These are phyloP conservation scores for Esox niger DNA, from an alignment of 2,113 vertebrate species.

Conservation along the genomic window DNA sequence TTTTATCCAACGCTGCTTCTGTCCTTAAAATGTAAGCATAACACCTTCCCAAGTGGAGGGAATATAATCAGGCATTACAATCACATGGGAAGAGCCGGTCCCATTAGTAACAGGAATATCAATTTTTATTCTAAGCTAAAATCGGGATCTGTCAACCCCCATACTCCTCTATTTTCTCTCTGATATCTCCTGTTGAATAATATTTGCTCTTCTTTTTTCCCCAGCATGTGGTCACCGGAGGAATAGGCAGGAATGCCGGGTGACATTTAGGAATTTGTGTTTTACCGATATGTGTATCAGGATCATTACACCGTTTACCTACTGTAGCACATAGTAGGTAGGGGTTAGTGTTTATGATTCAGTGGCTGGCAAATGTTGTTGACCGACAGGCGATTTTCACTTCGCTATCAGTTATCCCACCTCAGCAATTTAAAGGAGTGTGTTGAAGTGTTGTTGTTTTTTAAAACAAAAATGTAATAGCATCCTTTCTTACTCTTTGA, in stretches of 20 bases:
- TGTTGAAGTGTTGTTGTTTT: neutral
- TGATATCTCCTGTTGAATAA: neutral
- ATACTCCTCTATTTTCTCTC: neutral
- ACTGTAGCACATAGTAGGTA: conserved; percentile 35
- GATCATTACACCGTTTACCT: conserved; percentile 50
- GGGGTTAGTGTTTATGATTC: conserved; percentile 56
- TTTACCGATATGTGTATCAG: conserved; percentile 52
- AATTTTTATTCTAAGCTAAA: neutral
- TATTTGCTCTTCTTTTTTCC: conserved; percentile 43
- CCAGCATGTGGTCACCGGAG: conserved; percentile 19
- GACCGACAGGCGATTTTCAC: neutral
- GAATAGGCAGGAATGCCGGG: conserved; percentile 30
- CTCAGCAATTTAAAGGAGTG: neutral
- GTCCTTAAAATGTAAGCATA: too few species aligned
- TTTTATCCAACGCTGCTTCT: too few species aligned
- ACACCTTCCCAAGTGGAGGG: neutral
- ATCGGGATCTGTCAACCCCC: neutral
- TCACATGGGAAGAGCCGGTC: neutral
- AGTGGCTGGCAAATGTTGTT: conserved; percentile 34
- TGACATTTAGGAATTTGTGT: conserved; percentile 52
- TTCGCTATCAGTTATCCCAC: neutral
- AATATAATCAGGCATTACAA: neutral
- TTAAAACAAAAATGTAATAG: neutral
- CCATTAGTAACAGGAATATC: neutral
- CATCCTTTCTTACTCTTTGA: neutral